Evolutionary conservation across 2,888 invertebrate genomes (phyloP).

Genomic region (Chaitophorus viminalis): DNA sequence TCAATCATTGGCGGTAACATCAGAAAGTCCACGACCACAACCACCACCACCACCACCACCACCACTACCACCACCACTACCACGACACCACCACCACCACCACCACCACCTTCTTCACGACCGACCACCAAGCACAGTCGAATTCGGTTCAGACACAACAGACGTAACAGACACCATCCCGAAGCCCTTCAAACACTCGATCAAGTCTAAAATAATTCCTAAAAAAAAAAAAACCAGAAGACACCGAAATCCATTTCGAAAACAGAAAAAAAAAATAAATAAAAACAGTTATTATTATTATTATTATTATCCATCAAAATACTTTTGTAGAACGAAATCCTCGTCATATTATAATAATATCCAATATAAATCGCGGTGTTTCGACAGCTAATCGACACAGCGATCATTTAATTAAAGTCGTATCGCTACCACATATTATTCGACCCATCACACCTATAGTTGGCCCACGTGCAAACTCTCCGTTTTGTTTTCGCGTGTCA

Average conservation of each 20-base stretch:
- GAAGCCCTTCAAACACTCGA: conserved; percentile 35
- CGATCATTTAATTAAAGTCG: no score
- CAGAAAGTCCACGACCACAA: conserved; percentile 13
- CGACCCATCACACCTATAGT: neutral
- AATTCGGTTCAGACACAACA: conserved; percentile 52
- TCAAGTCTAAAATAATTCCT: conserved; percentile 26
- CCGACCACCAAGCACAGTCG: conserved; percentile 44
- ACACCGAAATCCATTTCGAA: neutral
- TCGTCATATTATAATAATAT: neutral
- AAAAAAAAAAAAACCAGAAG: neutral
- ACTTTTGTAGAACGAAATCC: neutral
- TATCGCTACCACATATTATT: neutral
- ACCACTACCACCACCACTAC: conserved; percentile 52
- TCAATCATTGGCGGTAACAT: neutral
- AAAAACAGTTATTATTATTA: conserved; percentile 23
- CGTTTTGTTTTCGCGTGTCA: no score
- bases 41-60: conserved; percentile 42
- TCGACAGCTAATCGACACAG: no score
- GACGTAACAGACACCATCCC: conserved; percentile 36
- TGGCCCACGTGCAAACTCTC: no score
- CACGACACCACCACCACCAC: conserved; percentile 38
- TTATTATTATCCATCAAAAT: neutral
- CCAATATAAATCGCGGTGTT: no score
- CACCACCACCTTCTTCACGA: conserved; percentile 27
- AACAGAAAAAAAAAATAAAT: no score